Base-by-base conservation (phyloP, 92 coral and sea anemone species). In the Muricea muricata region DNA sequence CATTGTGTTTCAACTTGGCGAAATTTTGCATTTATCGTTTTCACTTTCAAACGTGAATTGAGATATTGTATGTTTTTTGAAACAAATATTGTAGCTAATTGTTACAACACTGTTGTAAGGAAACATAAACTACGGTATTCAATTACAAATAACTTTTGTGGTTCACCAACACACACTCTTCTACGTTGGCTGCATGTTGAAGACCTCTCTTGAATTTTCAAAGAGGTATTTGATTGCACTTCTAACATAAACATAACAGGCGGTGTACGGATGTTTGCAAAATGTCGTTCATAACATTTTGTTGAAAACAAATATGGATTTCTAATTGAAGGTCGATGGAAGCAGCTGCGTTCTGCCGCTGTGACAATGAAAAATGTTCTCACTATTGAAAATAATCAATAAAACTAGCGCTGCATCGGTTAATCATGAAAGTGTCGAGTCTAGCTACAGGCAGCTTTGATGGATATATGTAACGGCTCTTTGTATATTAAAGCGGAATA, bases 201-300 rank as follows among this genome's bases (percentile, higher is more conserved):
- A 29, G 15, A 15, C 28, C 23, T 2, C 1, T 63, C 21, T 25
- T 17, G 15, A 13, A 39, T 63, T 32, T 32, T 63, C 37, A 13
- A 6, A 63, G 14, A 63, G 70, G 70, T 63, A 31, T 63, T 29
- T 26, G 70, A 63, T 63, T 63, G 18, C 37, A 31, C 28, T 63
- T 63, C 30, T 63, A 26, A 15, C 70, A 28, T 63, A 26, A 63
- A 63, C 34, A 14, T 63, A 28, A 26, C 70, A n/a, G n/a, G 1
- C 30, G 34, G 37, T 63, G 34, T 32, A 63, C 70, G 70, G 70
- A 63, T 63, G 70, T 63, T 63, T 63, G 70, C 70, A 32, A 63
- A 63, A 63, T 63, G 37, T 29, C 37, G 70, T 63, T 29, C 37
- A 32, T 63, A 63, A 63, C 70, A 63, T 63, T 26, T 63, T 63